phyloP scores from a whole-genome alignment of 2,113 vertebrate genomes.

The Tetraodon nigroviridis region DNA sequence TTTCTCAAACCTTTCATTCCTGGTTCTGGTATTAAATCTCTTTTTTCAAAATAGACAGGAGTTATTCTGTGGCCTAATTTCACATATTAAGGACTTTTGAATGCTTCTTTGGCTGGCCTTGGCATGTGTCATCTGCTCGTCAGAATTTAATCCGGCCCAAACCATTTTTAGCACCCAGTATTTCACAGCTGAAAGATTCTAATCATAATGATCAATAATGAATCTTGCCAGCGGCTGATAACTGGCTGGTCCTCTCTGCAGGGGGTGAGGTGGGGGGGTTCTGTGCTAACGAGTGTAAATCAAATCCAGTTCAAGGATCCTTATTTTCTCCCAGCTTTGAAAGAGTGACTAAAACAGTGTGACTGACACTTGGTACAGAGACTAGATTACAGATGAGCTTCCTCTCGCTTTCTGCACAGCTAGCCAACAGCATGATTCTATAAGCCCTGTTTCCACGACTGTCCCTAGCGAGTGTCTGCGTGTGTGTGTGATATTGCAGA shows the following conservation, averaged over 20 bases:
- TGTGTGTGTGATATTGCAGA: conserved; percentile 19
- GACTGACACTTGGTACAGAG: conserved; percentile 20
- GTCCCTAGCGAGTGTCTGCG: neutral
- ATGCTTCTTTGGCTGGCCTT: too few relatives aligned
- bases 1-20: too few relatives aligned
- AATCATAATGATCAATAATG: conserved; percentile 8
- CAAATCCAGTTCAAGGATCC: conserved; percentile 13
- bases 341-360: conserved; percentile 16
- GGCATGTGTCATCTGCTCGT: neutral
- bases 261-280: neutral
- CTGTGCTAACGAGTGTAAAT: conserved; percentile 7
- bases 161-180: neutral
- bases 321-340: neutral
- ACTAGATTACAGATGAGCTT: conserved; percentile 36
- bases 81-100: too few relatives aligned
- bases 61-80: too few relatives aligned
- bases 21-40: too few relatives aligned
- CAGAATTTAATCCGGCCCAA: neutral
- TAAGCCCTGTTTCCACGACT: conserved; percentile 21
- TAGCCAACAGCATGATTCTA: conserved; percentile 13
- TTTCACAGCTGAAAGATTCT: conserved; percentile 12
- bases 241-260: neutral
- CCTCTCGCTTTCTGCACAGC: conserved; percentile 13
- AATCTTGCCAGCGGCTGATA: conserved; percentile 3
- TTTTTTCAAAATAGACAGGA: too few relatives aligned